phyloP scores from a whole-genome alignment of 2,888 invertebrate species.

The Conistra vaccinii region DNA sequence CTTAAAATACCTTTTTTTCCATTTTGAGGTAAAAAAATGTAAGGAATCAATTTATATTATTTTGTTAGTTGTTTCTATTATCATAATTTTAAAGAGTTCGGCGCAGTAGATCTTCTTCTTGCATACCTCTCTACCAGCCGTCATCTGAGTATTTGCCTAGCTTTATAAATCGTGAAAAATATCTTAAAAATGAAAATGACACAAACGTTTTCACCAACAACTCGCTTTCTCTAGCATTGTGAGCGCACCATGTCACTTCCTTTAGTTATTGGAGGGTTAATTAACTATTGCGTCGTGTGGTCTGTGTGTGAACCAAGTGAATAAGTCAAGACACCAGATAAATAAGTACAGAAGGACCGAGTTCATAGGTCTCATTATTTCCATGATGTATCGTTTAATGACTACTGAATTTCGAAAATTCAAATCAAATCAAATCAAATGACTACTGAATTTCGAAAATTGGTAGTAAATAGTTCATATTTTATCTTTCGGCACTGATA shows the following conservation, averaged over 20 bases:
- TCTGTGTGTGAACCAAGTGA: slow-evolving; percentile 43
- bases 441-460: not conserved
- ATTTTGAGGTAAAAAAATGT: not conserved
- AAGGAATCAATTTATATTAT: no score
- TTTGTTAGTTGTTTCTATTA: no score
- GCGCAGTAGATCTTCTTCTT: no score
- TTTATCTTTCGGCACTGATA: no score
- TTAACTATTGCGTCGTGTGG: slow-evolving; percentile 57
- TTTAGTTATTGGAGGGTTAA: slow-evolving; percentile 52
- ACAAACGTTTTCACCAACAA: not conserved
- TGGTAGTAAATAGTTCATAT: no score
- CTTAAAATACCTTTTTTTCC: not conserved
- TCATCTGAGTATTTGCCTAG: no score
- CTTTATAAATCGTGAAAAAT: not conserved
- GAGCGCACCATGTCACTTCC: slow-evolving; percentile 23
- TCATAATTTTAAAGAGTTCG: not conserved
- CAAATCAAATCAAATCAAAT: no score
- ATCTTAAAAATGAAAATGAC: not conserved
- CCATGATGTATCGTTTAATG: not conserved
- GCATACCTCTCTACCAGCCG: no score
- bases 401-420: not conserved
- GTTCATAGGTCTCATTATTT: not conserved
- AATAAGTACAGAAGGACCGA: slow-evolving; percentile 12
- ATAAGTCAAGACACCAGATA: slow-evolving; percentile 16
- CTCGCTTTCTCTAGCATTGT: slow-evolving; percentile 20